Conservation (phyloP, 2,113 vertebrate genomes). For the Lamprologus lemairii region DNA sequence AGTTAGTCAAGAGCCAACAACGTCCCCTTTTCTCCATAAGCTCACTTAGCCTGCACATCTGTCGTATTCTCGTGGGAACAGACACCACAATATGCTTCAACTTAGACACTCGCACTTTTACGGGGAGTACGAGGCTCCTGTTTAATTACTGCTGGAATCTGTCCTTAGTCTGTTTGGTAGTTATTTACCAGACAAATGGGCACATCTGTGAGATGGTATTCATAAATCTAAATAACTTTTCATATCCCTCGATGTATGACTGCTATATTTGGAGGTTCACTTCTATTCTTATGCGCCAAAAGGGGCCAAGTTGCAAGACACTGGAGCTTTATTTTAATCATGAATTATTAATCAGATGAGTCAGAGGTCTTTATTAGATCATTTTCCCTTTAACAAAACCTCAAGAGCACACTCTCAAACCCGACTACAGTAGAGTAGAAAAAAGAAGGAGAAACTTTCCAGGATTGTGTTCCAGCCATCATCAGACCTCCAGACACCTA, state of each 20-base stretch:
- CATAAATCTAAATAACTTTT: neutral
- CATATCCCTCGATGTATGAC: neutral
- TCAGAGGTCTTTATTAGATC: neutral
- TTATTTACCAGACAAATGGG: slow-evolving; percentile 28
- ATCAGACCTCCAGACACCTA: neutral
- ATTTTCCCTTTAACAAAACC: neutral
- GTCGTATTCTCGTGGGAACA: slow-evolving; percentile 22
- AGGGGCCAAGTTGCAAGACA: neutral
- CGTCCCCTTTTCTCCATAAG: slow-evolving; percentile 2
- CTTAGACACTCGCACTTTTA: slow-evolving; percentile 17
- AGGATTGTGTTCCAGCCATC: neutral
- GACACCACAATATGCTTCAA: slow-evolving; percentile 39
- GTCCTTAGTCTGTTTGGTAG: slow-evolving; percentile 8
- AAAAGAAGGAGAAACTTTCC: neutral
- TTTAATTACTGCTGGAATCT: slow-evolving; percentile 45
- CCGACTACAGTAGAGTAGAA: neutral
- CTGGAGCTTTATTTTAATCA: neutral
- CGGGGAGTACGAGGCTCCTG: neutral
- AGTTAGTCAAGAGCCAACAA: neutral
- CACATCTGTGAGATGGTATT: slow-evolving; percentile 20
- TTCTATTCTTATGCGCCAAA: neutral
- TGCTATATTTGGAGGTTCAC: neutral
- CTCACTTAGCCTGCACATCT: slow-evolving; percentile 50
- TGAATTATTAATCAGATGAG: neutral
- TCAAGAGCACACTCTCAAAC: neutral